Base-by-base conservation (phyloP, 2,113 vertebrate species). In the Edolisoma coerulescens region DNA sequence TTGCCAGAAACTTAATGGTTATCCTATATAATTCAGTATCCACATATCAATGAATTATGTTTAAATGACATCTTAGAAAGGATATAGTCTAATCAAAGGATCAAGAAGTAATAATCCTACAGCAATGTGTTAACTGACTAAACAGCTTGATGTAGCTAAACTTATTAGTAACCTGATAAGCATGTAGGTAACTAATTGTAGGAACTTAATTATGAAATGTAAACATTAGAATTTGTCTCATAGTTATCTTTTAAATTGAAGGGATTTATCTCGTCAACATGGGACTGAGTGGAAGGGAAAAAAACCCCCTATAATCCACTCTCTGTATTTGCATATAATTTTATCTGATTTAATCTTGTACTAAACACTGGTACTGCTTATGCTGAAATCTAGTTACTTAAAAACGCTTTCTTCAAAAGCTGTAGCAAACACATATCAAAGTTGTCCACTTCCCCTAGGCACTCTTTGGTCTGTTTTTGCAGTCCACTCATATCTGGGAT, bases 91-190 rank as follows among this genome's bases (percentile, higher is more conserved):
- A 89, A 94, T 96, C 78, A 80, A 85, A 83, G 50, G 67, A 93
- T 93, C 75, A 80, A 91, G 74, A 74, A 89, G 45, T 76, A 84
- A 74, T 88, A 93, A 90, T 83, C 39, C 59, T 87, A 28, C 1
- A 12, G 35, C 56, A 84, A 23, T 65, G 45, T 91, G 89, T 88
- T 96, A 80, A 73, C 78, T 83, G 75, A 32, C 82, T 94, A 80
- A 94, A 79, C 67, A 87, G 81, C 53, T 71, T 91, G 63, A 74
- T 91, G 71, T 77, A 90, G 54, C 77, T 84, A 82, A 90, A 94
- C 86, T 96, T 93, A 95, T 92, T 96, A 95, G 65, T 93, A 65
- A 91, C 53, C 39, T 52, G 93, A 92, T 95, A 95, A 94, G 69
- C 61, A 5, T 87, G 70, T 76, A 89, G 77, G 74, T 94, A 93